phyloP scores from a whole-genome alignment of 2,888 invertebrate species.

The Bimastos eiseni region DNA sequence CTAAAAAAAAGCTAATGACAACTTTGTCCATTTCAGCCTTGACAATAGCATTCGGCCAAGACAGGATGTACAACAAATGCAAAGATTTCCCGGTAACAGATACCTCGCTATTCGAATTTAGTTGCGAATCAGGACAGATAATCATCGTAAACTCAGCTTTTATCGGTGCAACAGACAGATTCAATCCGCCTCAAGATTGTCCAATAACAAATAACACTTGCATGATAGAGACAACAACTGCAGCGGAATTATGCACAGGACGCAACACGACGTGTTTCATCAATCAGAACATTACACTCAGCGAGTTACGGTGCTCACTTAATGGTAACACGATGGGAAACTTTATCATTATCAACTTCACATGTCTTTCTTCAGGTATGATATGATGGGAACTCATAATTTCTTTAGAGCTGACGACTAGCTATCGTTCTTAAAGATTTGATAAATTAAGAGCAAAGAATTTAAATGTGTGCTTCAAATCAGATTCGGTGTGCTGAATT shows the following conservation, averaged over 20 bases:
- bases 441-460: no score
- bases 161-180: neutral
- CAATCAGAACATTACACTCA: neutral
- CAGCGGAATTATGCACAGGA: conserved; percentile 10
- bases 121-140: neutral
- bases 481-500: no score
- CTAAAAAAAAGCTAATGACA: no score
- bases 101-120: neutral
- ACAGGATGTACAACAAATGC: neutral
- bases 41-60: neutral
- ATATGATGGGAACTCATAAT: no score
- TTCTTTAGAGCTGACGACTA: no score
- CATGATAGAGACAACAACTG: neutral
- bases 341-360: neutral
- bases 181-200: neutral
- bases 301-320: neutral
- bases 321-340: neutral
- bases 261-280: neutral
- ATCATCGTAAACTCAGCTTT: neutral
- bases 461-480: no score
- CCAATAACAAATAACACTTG: conserved; percentile 16
- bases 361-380: neutral
- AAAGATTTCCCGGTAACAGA: neutral
- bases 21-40: neutral
- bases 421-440: no score